Percentiles rank a stretch among this genome's conserved stretches.
phyloP scores from a whole-genome alignment of 1,140 invertebrate species.

The Amphibalanus amphitrite region DNA sequence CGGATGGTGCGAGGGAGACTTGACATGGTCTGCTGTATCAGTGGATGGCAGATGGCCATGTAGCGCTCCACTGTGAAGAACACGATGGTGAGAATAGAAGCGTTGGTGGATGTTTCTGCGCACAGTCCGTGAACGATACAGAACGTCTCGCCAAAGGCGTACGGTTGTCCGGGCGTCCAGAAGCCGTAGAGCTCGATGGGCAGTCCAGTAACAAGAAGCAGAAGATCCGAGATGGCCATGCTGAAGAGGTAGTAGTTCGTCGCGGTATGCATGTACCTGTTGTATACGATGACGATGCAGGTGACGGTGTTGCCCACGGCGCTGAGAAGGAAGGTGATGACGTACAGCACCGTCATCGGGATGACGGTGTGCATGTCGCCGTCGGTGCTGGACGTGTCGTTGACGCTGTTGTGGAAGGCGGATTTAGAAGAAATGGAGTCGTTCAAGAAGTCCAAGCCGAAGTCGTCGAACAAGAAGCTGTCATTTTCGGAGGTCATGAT shows the following conservation, averaged over 20 bases:
- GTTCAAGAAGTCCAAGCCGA: too few relatives aligned
- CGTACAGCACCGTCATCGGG: slow-evolving; percentile 32
- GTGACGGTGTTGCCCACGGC: slow-evolving; percentile 40
- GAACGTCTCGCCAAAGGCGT: slow-evolving; percentile 67
- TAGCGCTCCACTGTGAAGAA: slow-evolving; percentile 90
- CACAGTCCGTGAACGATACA: slow-evolving; percentile 66
- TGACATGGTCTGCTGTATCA: slow-evolving; percentile 55
- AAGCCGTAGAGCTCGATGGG: slow-evolving; percentile 72
- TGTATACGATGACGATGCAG: slow-evolving; percentile 38
- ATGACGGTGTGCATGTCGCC: slow-evolving; percentile 22
- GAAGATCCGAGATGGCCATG: slow-evolving; percentile 37
- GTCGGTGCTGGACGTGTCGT: too few relatives aligned
- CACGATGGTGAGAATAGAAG: slow-evolving; percentile 79
- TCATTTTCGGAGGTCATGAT: too few relatives aligned
- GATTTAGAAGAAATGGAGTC: too few relatives aligned
- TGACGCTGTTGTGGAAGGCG: too few relatives aligned
- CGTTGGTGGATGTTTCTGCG: slow-evolving; percentile 79
- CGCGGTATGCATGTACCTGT: slow-evolving; percentile 36
- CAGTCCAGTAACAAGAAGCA: slow-evolving; percentile 37
- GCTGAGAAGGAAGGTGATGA: slow-evolving; percentile 33
- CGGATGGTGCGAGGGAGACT: slow-evolving; percentile 32
- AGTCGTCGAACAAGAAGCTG: too few relatives aligned
- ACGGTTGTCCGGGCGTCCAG: slow-evolving; percentile 64
- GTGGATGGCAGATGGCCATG: slow-evolving; percentile 86
- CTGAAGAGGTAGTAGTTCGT: slow-evolving; percentile 83